phyloP scores from a whole-genome alignment of 2,113 vertebrate species.

The Miniopterus natalensis region DNA sequence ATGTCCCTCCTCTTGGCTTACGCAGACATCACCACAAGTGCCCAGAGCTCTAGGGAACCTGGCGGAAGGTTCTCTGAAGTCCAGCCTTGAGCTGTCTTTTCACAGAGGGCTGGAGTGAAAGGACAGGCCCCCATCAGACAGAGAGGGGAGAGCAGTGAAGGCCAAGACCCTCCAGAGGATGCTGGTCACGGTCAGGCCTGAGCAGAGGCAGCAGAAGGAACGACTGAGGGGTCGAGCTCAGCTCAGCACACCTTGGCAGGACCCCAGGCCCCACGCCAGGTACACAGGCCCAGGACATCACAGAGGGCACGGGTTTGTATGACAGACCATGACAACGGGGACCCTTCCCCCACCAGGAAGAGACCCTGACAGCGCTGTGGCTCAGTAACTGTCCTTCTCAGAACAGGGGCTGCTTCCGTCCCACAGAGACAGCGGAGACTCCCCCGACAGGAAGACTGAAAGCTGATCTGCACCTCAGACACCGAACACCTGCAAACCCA shows the following conservation, averaged over 20 bases:
- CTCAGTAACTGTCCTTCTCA: background rate
- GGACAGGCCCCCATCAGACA: background rate
- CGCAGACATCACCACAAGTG: too few species aligned
- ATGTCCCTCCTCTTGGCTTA: background rate
- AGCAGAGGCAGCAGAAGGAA: background rate
- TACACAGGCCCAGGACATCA: background rate
- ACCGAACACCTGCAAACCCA: background rate
- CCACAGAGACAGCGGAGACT: background rate
- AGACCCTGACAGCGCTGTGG: background rate
- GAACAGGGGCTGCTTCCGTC: background rate
- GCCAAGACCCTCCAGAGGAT: background rate
- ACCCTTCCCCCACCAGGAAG: background rate
- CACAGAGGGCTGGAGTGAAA: background rate
- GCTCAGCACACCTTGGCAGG: background rate
- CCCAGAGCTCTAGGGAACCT: background rate
- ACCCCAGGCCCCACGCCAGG: background rate
- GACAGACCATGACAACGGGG: background rate
- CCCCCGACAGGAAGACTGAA: background rate
- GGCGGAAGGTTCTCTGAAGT: background rate
- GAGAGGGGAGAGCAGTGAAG: background rate
- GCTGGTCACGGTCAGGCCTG: background rate
- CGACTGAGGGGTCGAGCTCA: background rate
- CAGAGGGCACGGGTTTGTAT: background rate
- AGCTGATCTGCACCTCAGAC: fast-evolving
- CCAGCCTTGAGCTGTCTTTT: background rate